phyloP scores from a whole-genome alignment of 2,797 vertebrate species.

The Labroides dimidiatus region DNA sequence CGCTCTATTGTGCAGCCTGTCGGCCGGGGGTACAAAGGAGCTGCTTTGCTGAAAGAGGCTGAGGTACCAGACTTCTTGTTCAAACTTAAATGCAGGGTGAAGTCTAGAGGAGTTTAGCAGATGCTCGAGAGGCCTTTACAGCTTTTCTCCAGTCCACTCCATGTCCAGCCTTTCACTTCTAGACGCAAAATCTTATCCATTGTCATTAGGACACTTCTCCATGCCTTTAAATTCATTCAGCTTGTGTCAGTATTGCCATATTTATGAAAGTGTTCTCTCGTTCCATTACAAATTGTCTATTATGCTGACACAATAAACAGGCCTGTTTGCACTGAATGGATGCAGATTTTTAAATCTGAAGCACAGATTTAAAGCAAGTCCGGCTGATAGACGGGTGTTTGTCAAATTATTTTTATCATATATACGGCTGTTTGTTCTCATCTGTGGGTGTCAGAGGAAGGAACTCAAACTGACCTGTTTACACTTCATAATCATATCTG shows the following conservation, averaged over 20 bases:
- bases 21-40: conserved; percentile 33
- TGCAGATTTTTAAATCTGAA: conserved; percentile 35
- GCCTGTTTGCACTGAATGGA: conserved; percentile 40
- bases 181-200: conserved; percentile 21
- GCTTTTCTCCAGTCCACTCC: conserved; percentile 22
- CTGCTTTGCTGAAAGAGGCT: conserved; percentile 36
- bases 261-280: conserved; percentile 30
- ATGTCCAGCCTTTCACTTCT: conserved; percentile 21
- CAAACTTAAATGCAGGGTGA: conserved; percentile 33
- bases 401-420: conserved; percentile 26
- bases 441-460: conserved; percentile 55
- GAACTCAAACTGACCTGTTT: conserved; percentile 55
- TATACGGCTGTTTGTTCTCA: conserved; percentile 51
- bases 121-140: conserved; percentile 31
- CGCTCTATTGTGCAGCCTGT: conserved; percentile 36
- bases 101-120: conserved; percentile 31
- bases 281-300: conserved; percentile 27
- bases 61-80: conserved; percentile 22
- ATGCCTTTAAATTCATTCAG: conserved; percentile 40
- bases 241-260: conserved; percentile 30
- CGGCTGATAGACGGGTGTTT: conserved; percentile 13
- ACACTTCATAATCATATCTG: conserved; percentile 56
- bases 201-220: conserved; percentile 27
- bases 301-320: conserved; percentile 18
- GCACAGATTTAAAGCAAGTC: conserved; percentile 26